Evolutionary conservation across 2,113 vertebrate genomes (phyloP).

Genomic region (Pungitius pungitius): DNA sequence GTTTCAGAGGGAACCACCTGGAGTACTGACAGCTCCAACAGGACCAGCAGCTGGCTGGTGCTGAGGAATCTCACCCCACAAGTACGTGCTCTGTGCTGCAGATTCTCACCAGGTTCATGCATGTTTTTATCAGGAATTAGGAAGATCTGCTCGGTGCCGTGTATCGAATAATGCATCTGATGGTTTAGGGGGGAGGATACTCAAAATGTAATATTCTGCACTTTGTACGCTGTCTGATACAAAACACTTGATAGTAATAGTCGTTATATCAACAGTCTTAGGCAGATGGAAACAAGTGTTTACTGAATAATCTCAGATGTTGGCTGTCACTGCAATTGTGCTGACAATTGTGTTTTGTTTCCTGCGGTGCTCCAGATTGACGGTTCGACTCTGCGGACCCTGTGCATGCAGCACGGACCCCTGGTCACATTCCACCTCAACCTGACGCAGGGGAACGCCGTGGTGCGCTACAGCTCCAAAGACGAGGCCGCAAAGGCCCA

Average conservation of each 20-base stretch:
- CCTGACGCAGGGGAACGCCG: conserved; percentile 97
- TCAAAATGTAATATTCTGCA: not conserved
- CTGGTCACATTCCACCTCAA: conserved; percentile 99
- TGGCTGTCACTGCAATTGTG: not conserved
- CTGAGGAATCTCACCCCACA: conserved; percentile 98
- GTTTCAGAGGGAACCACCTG: conserved; percentile 89
- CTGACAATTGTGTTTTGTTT: not conserved
- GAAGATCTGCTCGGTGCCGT: not conserved
- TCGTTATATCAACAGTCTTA: not conserved
- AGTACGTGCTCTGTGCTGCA: conserved; percentile 72
- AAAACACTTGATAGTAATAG: not conserved
- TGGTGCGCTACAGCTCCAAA: conserved; percentile 99
- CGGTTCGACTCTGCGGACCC: conserved; percentile 95
- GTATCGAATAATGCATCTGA: not conserved
- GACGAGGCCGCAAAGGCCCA: conserved; percentile 98
- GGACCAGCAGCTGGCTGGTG: conserved; percentile 98
- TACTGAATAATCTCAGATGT: not conserved
- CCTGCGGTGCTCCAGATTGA: conserved; percentile 86
- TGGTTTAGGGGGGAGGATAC: not conserved
- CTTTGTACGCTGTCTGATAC: not conserved
- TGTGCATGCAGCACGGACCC: conserved; percentile 98
- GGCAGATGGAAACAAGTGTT: not conserved
- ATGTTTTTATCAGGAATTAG: not conserved
- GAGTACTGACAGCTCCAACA: conserved; percentile 95
- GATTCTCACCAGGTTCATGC: not conserved